Conservation (phyloP, 2,113 vertebrate species). For the Ursus arctos region DNA sequence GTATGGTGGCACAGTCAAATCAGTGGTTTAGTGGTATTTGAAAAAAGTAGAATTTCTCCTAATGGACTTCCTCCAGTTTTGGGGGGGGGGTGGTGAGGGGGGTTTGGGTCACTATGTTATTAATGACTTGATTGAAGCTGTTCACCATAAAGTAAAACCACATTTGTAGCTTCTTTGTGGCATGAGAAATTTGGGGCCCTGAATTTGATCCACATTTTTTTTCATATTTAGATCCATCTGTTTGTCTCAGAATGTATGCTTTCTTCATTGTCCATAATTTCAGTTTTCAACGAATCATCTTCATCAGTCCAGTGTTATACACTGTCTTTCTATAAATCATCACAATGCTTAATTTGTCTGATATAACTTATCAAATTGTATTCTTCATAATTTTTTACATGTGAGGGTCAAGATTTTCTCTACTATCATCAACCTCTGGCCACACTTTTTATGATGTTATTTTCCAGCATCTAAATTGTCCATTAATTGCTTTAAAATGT, state of each 20-base stretch:
- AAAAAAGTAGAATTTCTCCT: neutral
- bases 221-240: neutral
- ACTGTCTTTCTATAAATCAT: neutral
- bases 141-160: neutral
- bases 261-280: neutral
- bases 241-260: neutral
- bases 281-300: neutral
- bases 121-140: neutral
- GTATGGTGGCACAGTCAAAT: neutral
- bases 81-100: neutral
- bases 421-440: neutral
- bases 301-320: neutral
- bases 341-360: neutral
- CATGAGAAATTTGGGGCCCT: neutral
- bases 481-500: constrained; percentile 3
- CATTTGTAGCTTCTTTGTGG: neutral
- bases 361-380: neutral
- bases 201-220: neutral
- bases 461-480: neutral
- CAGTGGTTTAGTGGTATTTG: neutral
- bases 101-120: neutral
- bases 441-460: neutral
- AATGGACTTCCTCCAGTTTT: neutral
- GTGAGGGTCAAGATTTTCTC: neutral
- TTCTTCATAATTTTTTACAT: neutral